Percentiles rank a stretch among this genome's conserved stretches.
Evolutionary conservation across 2,888 invertebrate species (phyloP).

Genomic region (Leucania comma): DNA sequence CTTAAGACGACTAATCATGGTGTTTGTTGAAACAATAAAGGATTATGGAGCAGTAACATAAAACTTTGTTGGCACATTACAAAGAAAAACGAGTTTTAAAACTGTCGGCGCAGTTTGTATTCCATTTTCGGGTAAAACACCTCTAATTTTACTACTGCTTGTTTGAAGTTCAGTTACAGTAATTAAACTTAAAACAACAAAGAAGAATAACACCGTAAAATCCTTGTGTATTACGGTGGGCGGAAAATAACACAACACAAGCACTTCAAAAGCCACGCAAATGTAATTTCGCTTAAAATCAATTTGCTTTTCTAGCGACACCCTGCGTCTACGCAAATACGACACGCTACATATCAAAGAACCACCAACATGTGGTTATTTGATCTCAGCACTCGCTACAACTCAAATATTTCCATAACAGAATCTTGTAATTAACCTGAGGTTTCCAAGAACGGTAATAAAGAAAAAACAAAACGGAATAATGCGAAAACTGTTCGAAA

Average conservation of each 20-base stretch:
- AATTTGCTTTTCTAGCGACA: conserved; percentile 63
- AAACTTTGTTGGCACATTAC: conserved; percentile 9
- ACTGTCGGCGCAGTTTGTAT: conserved; percentile 2
- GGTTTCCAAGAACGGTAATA: conserved; percentile 72
- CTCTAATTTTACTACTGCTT: conserved; percentile 9
- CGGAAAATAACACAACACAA: conserved; percentile 49
- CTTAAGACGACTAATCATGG: conserved; percentile 24
- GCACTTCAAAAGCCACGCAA: conserved; percentile 52
- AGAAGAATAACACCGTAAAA: conserved; percentile 30
- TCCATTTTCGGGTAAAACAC: conserved; percentile 16
- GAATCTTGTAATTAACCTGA: conserved; percentile 69
- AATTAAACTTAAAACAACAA: conserved; percentile 43
- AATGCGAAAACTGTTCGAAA: conserved; percentile 70
- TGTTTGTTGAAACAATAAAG: conserved; percentile 48
- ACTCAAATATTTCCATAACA: conserved; percentile 65
- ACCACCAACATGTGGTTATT: conserved; percentile 53
- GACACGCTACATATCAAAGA: conserved; percentile 60
- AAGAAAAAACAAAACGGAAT: conserved; percentile 72
- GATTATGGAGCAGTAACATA: conserved; percentile 16
- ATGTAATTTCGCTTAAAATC: conserved; percentile 57
- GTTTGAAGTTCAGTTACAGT: conserved; percentile 31
- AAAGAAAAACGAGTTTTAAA: conserved; percentile 21
- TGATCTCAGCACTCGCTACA: conserved; percentile 59
- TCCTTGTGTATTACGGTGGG: conserved; percentile 58
- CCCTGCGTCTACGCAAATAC: conserved; percentile 51